Conservation (phyloP, 1,140 invertebrate species). For the Pseudomyrmex gracilis region DNA sequence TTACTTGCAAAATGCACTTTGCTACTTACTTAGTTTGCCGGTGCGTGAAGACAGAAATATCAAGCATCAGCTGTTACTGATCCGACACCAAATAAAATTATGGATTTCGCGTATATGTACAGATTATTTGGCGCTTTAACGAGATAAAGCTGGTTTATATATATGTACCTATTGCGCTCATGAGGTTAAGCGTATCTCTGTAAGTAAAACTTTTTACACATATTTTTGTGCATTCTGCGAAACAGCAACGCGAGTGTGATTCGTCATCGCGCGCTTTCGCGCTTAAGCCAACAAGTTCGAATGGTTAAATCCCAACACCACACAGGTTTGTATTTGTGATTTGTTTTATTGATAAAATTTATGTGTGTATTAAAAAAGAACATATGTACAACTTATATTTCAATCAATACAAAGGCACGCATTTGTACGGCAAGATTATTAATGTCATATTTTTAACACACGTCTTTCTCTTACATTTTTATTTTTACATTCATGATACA, state of each 20-base stretch:
- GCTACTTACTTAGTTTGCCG: slow-evolving; percentile 40
- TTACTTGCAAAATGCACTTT: slow-evolving; percentile 42
- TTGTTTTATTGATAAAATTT: slow-evolving; percentile 39
- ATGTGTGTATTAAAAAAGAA: neutral
- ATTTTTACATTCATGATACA: neutral
- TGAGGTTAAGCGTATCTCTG: neutral
- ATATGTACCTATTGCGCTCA: neutral
- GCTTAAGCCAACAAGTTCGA: slow-evolving; percentile 9
- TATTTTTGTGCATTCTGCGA: neutral
- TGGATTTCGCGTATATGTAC: slow-evolving; percentile 17
- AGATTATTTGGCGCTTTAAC: slow-evolving; percentile 25
- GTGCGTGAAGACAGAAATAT: slow-evolving; percentile 16
- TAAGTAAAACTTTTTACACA: neutral
- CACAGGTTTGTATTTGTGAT: neutral
- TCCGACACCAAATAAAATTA: slow-evolving; percentile 63
- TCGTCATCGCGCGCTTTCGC: neutral
- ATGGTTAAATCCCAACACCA: slow-evolving; percentile 11
- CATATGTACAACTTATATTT: slow-evolving; percentile 1
- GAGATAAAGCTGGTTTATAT: neutral
- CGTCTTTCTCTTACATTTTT: neutral
- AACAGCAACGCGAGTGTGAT: neutral
- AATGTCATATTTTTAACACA: neutral
- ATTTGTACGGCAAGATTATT: neutral
- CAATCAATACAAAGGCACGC: neutral
- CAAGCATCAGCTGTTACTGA: slow-evolving; percentile 39